Evolutionary conservation across 2,113 vertebrate species (phyloP), one percentile per base, ranked within the genome.

Genomic region (Ibidorhyncha struthersii): DNA sequence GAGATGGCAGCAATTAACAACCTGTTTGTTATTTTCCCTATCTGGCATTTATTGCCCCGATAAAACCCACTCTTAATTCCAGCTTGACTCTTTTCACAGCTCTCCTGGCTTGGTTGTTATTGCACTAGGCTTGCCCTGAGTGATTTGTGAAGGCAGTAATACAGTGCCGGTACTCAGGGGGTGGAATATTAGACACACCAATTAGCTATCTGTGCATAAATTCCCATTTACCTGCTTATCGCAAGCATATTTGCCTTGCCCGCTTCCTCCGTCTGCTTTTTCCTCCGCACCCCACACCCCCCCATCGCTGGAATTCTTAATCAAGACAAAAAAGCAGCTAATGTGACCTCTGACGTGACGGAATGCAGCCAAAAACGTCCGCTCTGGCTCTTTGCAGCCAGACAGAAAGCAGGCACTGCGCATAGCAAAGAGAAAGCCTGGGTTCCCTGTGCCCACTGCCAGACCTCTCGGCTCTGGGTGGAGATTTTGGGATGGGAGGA

Each of bases 81-180:
- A 71, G 70, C 80, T 4, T 38, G 91, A 67, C 81, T 83, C 82
- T 67, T 93, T 69, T 38, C 80, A 16, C 66, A 9, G 65, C 72
- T 90, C 90, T 95, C 45, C 80, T 50, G 52, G 34, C 87, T 89
- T 8, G 71, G 56, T 23, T 41, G 92, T 82, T 87, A 72, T 61
- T 78, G 91, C 85, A 29, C 32, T 38, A 26, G 56, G 77, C 80
- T 88, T 5, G 56, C 88, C 61, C 38, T 2, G 91, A 86, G 88
- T 93, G 97, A 97, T 97, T 97, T 95, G 96, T 95, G 96, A 91
- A 82, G 92, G 93, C 93, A 79, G 91, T 76, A 88, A 66, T 69
- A 27, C 80, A 76, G 83, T 21, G 74, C 91, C 3, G 52, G 23
- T 43, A 73, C 86, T 88, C 88, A 58, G 96, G 96, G 96, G 95